These are phyloP conservation scores for Todus mexicanus DNA, from an alignment of 2,797 vertebrate genomes.

Conservation along the genomic window DNA sequence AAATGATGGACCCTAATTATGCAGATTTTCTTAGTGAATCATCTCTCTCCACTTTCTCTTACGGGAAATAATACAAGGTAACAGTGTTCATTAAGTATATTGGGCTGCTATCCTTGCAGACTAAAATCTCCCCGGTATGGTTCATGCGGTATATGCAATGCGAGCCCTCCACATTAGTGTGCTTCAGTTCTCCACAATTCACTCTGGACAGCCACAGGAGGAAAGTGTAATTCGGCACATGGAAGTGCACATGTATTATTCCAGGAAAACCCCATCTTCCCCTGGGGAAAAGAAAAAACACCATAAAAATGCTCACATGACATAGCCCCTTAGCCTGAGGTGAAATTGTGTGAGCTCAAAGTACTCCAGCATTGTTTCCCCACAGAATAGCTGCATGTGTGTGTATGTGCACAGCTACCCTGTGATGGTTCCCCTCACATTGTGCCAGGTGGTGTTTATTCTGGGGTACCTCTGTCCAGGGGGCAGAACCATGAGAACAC, in stretches of 20 bases:
- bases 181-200: not conserved
- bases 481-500: not conserved
- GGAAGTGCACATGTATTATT: not conserved
- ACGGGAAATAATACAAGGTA: constrained; percentile 41
- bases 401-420: not conserved
- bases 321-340: not conserved
- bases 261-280: not conserved
- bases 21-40: constrained; percentile 54
- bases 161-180: not conserved
- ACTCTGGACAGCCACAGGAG: not conserved
- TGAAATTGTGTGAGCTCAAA: not conserved
- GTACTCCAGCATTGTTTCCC: not conserved
- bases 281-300: not conserved
- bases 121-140: not conserved
- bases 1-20: constrained; percentile 63
- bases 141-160: not conserved
- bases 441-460: not conserved
- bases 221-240: constrained; percentile 29
- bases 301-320: not conserved
- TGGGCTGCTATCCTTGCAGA: constrained; percentile 18
- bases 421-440: not conserved
- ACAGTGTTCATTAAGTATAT: constrained; percentile 47
- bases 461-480: not conserved
- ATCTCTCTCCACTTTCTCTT: constrained; percentile 38
- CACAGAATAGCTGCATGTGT: not conserved